phyloP scores from a whole-genome alignment of 1,140 invertebrate species.

The Drosophila trapezifrons region DNA sequence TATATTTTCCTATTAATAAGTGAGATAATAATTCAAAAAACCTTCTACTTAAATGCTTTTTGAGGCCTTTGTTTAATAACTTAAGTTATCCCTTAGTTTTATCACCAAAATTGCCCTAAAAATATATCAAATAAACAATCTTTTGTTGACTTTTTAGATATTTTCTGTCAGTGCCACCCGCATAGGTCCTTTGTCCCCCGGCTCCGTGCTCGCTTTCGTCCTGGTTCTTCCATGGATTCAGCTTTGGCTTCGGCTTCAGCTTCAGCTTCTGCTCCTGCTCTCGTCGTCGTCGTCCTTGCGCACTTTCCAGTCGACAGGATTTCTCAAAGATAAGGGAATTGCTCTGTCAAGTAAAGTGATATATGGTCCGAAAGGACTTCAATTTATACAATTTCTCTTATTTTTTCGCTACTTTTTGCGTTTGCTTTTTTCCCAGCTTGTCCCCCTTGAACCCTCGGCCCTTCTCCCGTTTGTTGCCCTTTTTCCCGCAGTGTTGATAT shows the following conservation, averaged over 20 bases:
- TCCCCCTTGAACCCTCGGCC: background rate
- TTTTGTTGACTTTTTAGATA: background rate
- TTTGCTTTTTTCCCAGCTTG: conserved; percentile 70
- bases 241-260: conserved; percentile 8
- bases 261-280: conserved; percentile 36
- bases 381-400: conserved; percentile 84
- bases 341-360: conserved; percentile 84
- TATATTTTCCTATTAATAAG: too few species aligned
- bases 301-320: conserved; percentile 84
- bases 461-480: conserved; percentile 61
- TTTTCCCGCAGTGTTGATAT: conserved; percentile 61
- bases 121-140: background rate
- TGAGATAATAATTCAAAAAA: too few species aligned
- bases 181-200: conserved; percentile 60
- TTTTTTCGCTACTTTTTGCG: conserved; percentile 82
- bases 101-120: too few species aligned
- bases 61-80: background rate
- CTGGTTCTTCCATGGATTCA: conserved; percentile 34
- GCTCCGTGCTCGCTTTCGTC: conserved; percentile 49
- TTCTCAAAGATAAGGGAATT: conserved; percentile 84
- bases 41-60: too few species aligned
- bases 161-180: conserved; percentile 48
- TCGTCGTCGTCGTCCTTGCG: conserved; percentile 68
- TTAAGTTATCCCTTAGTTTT: background rate
- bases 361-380: conserved; percentile 84